Conservation (phyloP, 2,113 vertebrate species). For the Pluvialis apricaria region DNA sequence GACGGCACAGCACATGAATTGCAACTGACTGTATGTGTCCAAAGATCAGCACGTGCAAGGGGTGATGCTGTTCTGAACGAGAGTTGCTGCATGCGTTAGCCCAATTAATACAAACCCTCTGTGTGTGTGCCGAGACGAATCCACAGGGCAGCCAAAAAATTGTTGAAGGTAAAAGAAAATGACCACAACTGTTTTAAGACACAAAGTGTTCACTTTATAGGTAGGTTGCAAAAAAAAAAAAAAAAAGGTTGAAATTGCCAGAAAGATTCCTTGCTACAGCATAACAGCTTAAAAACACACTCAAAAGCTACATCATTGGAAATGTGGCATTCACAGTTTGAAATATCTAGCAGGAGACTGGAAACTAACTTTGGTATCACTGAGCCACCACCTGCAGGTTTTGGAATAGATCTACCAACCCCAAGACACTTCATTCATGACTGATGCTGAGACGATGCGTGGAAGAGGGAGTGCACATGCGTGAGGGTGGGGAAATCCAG, state of each 20-base stretch:
- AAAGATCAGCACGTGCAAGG: not conserved
- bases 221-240: not conserved
- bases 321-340: not conserved
- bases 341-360: not conserved
- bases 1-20: not conserved
- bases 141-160: not conserved
- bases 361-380: constrained; percentile 1
- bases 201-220: not conserved
- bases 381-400: not conserved
- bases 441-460: not conserved
- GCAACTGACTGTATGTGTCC: not conserved
- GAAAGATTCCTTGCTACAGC: not conserved
- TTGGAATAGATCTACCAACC: not conserved
- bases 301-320: not conserved
- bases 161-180: not conserved
- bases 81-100: not conserved
- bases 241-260: not conserved
- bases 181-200: not conserved
- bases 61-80: not conserved
- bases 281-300: not conserved
- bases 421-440: not conserved
- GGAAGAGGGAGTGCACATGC: too few species aligned
- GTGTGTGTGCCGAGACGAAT: not conserved
- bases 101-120: not conserved
- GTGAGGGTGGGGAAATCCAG: not conserved